phyloP scores from a whole-genome alignment of 2,797 vertebrate genomes.

The Ceryle rudis region DNA sequence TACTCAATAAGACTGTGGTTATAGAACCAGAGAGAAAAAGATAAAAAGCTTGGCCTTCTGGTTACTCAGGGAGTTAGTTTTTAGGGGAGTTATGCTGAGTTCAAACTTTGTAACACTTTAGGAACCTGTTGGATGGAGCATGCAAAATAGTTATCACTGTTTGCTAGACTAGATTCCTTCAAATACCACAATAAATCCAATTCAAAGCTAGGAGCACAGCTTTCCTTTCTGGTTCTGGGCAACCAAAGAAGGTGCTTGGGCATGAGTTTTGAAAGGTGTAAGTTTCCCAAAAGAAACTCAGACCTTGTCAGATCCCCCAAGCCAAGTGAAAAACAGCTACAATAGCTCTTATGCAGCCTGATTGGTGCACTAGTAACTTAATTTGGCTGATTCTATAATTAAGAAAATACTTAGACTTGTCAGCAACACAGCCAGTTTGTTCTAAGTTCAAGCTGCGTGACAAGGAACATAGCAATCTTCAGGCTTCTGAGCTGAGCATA shows the following conservation, averaged over 20 bases:
- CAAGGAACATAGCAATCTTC: slow-evolving; percentile 39
- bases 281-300: background rate
- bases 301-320: background rate
- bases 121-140: background rate
- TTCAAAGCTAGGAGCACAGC: background rate
- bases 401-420: slow-evolving; percentile 48
- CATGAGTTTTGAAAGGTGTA: background rate
- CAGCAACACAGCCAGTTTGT: slow-evolving; percentile 36
- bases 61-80: background rate
- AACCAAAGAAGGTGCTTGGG: background rate
- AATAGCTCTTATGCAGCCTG: background rate
- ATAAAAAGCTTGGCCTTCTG: background rate
- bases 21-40: background rate
- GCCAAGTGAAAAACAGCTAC: background rate
- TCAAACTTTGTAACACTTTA: background rate
- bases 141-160: background rate
- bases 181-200: background rate
- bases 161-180: background rate
- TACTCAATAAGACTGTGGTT: background rate
- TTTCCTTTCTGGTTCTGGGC: background rate
- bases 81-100: background rate
- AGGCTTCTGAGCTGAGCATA: slow-evolving; percentile 13
- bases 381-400: slow-evolving; percentile 60
- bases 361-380: background rate
- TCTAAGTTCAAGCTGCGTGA: slow-evolving; percentile 51